Evolutionary conservation across 2,888 invertebrate species (phyloP), one percentile per base, ranked within the genome.

Genomic region (Clanis bilineata): DNA sequence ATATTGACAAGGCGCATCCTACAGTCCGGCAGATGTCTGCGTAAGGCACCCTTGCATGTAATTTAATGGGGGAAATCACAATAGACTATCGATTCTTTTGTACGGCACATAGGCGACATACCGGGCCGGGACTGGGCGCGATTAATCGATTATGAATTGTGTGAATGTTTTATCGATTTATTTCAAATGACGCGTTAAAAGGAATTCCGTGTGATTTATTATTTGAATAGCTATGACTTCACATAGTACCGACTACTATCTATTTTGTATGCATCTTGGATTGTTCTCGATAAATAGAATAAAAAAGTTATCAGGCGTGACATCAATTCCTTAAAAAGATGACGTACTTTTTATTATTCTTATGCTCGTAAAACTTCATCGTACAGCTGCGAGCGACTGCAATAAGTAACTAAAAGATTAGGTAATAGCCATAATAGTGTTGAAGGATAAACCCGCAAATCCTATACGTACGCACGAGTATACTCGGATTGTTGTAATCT

Each of bases 31-130:
- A 90, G 86, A 88, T 88, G 89, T 83, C 82, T 74, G 74, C 68
- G 41, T 7, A 71, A 72, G 72, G 74, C 84, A 80, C 86, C 88
- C 88, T 85, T 70, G 75, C 76, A 80, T 81, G 80, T 86, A 86
- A 86, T 86, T 87, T 83, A 85, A 85, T 83, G 84, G 74, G 85
- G 88, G 86, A 83, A 83, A 82, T 80, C 80, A 87, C 88, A 88
- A 89, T 85, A 76, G 85, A 22, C 72, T 83, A 88, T 86, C 82
- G 89, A 87, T 87, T 82, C 83, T 74, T 83, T 82, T 82, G 79
- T 81, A 77, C 67, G 81, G 85, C 85, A 83, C 80, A 83, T 83
- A 5, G 15, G 38, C 10, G 15, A 51, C 39, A n/a, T 45, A 79
- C 80, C 64, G 28, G 15, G 28, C 45, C 15, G 18, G 10, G 28